Percentiles rank a stretch among this genome's conserved stretches.
These are phyloP conservation scores for Palythoa heliodiscus DNA, from an alignment of 92 coral and sea anemone species.

Conservation along the genomic window DNA sequence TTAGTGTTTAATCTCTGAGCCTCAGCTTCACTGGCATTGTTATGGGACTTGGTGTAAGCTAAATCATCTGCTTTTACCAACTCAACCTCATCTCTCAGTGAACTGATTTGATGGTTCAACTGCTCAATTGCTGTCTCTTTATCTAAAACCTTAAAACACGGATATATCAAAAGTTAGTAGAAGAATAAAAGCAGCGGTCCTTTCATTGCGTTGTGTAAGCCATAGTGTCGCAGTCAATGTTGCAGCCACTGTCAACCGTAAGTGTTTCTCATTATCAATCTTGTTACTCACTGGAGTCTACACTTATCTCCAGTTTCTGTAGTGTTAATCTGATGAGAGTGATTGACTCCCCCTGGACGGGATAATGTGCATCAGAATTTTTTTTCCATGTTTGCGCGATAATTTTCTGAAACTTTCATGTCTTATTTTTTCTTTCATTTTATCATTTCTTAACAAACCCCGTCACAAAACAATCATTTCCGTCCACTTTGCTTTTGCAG, in stretches of 20 bases:
- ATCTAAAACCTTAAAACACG: conserved; percentile 13
- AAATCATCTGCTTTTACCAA: not conserved
- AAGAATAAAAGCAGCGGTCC: not conserved
- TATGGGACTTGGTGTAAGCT: conserved; percentile 5
- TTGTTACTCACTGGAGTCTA: no score
- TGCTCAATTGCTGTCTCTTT: conserved; percentile 11
- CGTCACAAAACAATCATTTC: no score
- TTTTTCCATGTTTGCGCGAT: no score
- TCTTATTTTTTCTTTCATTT: no score
- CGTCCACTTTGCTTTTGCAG: no score
- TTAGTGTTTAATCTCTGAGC: not conserved
- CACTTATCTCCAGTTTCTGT: no score
- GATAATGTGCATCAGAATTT: no score
- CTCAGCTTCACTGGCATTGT: conserved; percentile 8
- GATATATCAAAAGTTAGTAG: not conserved
- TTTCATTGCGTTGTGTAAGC: not conserved
- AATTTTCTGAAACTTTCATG: not conserved
- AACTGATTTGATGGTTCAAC: not conserved
- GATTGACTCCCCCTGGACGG: no score
- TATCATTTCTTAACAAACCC: no score
- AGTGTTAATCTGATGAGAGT: no score
- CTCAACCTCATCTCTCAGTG: not conserved
- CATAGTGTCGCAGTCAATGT: not conserved
- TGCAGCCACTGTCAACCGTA: no score
- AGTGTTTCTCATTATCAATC: no score